phyloP scores from a whole-genome alignment of 64 coral and sea anemone species.

The Platygyra sinensis region DNA sequence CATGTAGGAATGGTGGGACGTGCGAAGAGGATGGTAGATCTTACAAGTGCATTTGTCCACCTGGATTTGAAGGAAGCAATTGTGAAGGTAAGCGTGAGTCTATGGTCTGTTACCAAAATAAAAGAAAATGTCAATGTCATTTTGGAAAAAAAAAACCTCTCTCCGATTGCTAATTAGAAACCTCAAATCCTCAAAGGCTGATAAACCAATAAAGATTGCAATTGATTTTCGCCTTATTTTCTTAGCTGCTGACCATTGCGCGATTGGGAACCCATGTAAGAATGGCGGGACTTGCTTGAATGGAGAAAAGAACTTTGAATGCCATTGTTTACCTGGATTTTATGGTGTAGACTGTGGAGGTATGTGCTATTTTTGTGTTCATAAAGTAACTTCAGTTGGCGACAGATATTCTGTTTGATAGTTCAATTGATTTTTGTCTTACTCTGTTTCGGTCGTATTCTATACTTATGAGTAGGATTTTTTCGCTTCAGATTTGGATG shows the following conservation, averaged over 20 bases:
- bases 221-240: not conserved
- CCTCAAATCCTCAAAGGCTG: too few relatives aligned
- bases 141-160: too few relatives aligned
- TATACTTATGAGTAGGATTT: not conserved
- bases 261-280: slow-evolving; percentile 61
- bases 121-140: too few relatives aligned
- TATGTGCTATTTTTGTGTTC: not conserved
- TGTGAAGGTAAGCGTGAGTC: slow-evolving; percentile 69
- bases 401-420: not conserved
- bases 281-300: slow-evolving; percentile 82
- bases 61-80: slow-evolving; percentile 71
- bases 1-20: slow-evolving; percentile 74
- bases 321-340: slow-evolving; percentile 62
- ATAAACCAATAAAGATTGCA: not conserved
- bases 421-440: not conserved
- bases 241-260: slow-evolving; percentile 79
- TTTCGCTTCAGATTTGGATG: slow-evolving; percentile 64
- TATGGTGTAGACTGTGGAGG: slow-evolving; percentile 77
- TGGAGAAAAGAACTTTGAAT: slow-evolving; percentile 59
- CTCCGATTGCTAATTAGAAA: too few relatives aligned
- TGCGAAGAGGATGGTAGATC: slow-evolving; percentile 54
- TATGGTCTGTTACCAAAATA: too few relatives aligned
- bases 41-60: slow-evolving; percentile 63
- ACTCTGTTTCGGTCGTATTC: too few relatives aligned
- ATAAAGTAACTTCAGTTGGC: not conserved